A percentile compares a stretch with the other conserved stretches of the same genome.
phyloP scores from a whole-genome alignment of 92 coral and sea anemone species.

The Palythoa caribaeorum region DNA sequence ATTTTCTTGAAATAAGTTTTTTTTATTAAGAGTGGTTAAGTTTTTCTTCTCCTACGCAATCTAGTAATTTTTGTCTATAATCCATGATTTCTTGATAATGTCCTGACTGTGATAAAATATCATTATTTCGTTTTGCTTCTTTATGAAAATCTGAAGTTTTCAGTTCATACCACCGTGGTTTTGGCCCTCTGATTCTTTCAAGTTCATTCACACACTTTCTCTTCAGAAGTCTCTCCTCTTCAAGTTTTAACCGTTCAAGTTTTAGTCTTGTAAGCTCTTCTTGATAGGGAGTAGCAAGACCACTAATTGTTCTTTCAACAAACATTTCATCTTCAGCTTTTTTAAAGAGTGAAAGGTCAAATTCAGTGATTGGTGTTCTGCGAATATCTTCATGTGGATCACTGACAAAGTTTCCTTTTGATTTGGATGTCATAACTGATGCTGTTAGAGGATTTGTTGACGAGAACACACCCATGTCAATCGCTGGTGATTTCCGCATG shows the following conservation, averaged over 20 bases:
- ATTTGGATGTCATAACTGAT: constrained; percentile 77
- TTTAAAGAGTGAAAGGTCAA: constrained; percentile 87
- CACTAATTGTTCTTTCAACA: constrained; percentile 88
- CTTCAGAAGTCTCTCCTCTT: constrained; percentile 85
- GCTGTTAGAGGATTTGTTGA: constrained; percentile 85
- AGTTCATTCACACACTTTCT: constrained; percentile 82
- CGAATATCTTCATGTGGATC: constrained; percentile 77
- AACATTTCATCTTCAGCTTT: constrained; percentile 92
- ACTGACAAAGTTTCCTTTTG: constrained; percentile 81
- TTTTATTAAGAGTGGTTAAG: constrained; percentile 1
- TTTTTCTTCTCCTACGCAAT: constrained; percentile 80
- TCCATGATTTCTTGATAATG: constrained; percentile 92
- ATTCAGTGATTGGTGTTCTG: constrained; percentile 76
- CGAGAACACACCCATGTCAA: constrained; percentile 73
- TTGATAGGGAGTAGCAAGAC: constrained; percentile 89
- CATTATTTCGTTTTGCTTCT: constrained; percentile 91
- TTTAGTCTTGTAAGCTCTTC: constrained; percentile 82
- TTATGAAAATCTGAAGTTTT: constrained; percentile 89
- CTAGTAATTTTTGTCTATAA: constrained; percentile 84
- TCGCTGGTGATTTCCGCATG: constrained; percentile 64
- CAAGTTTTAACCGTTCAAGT: constrained; percentile 80
- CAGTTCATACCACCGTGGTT: constrained; percentile 95
- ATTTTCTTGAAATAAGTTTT: background rate
- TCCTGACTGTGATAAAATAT: constrained; percentile 83
- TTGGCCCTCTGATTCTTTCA: constrained; percentile 94